Percentiles rank a stretch among this genome's conserved stretches.
These are phyloP conservation scores for Zaprionus camerounensis DNA, from an alignment of 1,140 invertebrate genomes.

Conservation along the genomic window DNA sequence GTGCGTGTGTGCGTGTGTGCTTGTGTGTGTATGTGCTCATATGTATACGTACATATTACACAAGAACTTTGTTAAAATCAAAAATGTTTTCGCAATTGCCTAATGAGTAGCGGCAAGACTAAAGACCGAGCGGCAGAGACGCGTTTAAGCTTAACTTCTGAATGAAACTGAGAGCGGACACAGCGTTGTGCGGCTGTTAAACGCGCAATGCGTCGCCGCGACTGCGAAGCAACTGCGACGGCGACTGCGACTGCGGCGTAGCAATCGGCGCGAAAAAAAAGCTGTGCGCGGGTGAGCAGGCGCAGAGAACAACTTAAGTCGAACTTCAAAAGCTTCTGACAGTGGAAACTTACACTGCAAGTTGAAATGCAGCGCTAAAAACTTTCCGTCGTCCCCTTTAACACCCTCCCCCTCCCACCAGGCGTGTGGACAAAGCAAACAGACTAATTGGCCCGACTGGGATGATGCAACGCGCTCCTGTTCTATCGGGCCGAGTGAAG, in stretches of 20 bases:
- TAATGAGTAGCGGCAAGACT: constrained; percentile 49
- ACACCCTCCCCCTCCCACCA: background rate
- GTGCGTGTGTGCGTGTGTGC: background rate
- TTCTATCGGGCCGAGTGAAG: constrained; percentile 49
- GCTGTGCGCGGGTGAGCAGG: constrained; percentile 38
- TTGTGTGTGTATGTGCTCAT: constrained; percentile 25
- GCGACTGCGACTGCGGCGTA: constrained; percentile 13
- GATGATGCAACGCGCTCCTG: constrained; percentile 46
- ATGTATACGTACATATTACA: constrained; percentile 65
- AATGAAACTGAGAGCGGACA: constrained; percentile 76
- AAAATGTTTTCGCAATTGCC: constrained; percentile 61
- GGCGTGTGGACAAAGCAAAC: constrained; percentile 26
- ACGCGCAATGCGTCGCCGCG: constrained; percentile 62
- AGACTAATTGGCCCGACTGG: constrained; percentile 35
- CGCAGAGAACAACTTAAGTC: constrained; percentile 52
- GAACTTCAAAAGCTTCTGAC: constrained; percentile 41
- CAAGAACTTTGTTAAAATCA: constrained; percentile 75
- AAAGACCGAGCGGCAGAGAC: constrained; percentile 27
- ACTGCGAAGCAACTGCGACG: constrained; percentile 22
- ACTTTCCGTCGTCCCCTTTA: constrained; percentile 41
- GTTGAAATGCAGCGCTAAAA: constrained; percentile 53
- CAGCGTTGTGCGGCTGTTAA: constrained; percentile 60
- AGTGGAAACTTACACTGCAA: constrained; percentile 46
- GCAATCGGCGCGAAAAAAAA: constrained; percentile 12
- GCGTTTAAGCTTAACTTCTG: constrained; percentile 68